These are phyloP conservation scores for Chloroclysta siterata DNA, from an alignment of 2,888 invertebrate genomes.

Conservation along the genomic window DNA sequence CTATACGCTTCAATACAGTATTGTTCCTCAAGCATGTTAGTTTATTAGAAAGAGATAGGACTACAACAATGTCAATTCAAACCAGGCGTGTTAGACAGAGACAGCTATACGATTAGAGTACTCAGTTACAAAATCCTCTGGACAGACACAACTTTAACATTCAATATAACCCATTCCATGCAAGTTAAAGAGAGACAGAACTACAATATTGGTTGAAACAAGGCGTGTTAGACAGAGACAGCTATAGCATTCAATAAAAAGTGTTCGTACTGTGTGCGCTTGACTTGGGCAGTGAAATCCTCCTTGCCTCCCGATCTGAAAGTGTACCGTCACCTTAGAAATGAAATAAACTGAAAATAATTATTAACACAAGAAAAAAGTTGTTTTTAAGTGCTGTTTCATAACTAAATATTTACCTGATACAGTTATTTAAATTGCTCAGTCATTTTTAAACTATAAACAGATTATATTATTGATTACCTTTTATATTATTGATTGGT, in stretches of 20 bases:
- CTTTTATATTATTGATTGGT: too few species aligned
- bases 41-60: constrained; percentile 15
- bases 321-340: constrained; percentile 52
- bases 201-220: not conserved
- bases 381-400: not conserved
- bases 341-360: constrained; percentile 15
- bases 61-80: constrained; percentile 3
- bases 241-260: constrained; percentile 26
- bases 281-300: constrained; percentile 81
- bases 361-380: not conserved
- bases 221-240: constrained; percentile 25
- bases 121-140: constrained; percentile 2
- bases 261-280: constrained; percentile 79
- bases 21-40: constrained; percentile 3
- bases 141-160: constrained; percentile 14
- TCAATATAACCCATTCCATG: not conserved
- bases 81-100: not conserved
- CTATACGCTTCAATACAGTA: not conserved
- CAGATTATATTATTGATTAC: too few species aligned
- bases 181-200: constrained; percentile 8
- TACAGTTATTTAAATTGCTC: too few species aligned
- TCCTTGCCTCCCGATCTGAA: constrained; percentile 79
- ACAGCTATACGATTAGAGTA: not conserved
- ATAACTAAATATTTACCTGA: not conserved
- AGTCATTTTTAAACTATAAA: too few species aligned